Conservation (phyloP, 2,888 invertebrate species). For the Azorinus chamasolen region DNA sequence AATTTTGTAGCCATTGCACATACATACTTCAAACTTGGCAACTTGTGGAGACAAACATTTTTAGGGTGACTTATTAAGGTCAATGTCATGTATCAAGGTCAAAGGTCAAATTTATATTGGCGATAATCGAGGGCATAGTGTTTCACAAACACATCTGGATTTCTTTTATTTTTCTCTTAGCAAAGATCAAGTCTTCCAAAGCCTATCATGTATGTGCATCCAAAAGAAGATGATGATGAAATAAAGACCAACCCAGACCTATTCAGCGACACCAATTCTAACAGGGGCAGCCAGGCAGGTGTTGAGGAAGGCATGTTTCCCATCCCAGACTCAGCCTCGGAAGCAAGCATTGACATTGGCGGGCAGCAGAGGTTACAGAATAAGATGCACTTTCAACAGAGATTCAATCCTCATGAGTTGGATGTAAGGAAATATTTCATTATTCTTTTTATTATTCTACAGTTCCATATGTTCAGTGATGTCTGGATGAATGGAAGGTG, state of each 20-base stretch:
- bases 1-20: too few relatives aligned
- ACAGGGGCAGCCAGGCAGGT: conserved; percentile 67
- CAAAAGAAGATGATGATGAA: conserved; percentile 73
- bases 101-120: too few relatives aligned
- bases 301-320: conserved; percentile 70
- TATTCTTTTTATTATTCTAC: too few relatives aligned
- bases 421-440: conserved; percentile 47
- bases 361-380: conserved; percentile 26
- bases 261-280: conserved; percentile 79
- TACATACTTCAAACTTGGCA: too few relatives aligned
- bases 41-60: too few relatives aligned
- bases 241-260: conserved; percentile 78
- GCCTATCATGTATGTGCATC: conserved; percentile 76
- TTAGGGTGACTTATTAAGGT: too few relatives aligned
- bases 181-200: conserved; percentile 64
- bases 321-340: conserved; percentile 73
- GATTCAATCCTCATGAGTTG: conserved; percentile 57
- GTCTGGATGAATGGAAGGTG: too few relatives aligned
- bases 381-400: conserved; percentile 34
- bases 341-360: conserved; percentile 65
- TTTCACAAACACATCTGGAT: too few relatives aligned
- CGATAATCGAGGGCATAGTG: too few relatives aligned
- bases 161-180: conserved; percentile 16
- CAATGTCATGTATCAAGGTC: too few relatives aligned
- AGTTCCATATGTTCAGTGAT: too few relatives aligned